These are phyloP conservation scores for Siphamia tubifer DNA, from an alignment of 2,113 vertebrate species.

Conservation along the genomic window DNA sequence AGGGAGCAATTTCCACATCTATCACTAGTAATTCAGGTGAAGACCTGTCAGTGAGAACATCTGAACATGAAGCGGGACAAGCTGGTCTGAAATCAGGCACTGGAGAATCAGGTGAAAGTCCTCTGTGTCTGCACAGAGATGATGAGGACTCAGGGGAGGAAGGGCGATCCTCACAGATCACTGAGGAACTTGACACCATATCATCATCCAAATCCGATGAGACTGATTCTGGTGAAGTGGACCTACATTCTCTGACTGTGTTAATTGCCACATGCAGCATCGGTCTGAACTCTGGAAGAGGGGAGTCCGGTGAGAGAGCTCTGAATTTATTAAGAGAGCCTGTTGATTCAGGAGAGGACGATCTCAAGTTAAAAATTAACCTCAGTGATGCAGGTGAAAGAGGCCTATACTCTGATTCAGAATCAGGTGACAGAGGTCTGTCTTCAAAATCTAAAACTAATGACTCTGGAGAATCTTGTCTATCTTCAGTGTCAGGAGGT, in stretches of 20 bases:
- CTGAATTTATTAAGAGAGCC: slow-evolving; percentile 17
- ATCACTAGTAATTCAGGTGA: slow-evolving; percentile 26
- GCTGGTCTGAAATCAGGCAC: neutral
- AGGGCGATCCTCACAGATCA: slow-evolving; percentile 1
- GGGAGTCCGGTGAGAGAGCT: slow-evolving; percentile 40
- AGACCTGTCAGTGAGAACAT: neutral
- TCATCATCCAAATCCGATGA: slow-evolving; percentile 24
- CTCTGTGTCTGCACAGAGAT: neutral
- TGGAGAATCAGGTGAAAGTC: slow-evolving; percentile 39
- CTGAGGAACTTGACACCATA: neutral
- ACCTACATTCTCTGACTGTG: neutral
- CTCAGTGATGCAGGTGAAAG: slow-evolving; percentile 29
- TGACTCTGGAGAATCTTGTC: slow-evolving; percentile 9
- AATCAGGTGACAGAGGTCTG: slow-evolving; percentile 37
- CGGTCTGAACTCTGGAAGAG: slow-evolving; percentile 28
- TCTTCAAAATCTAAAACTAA: slow-evolving; percentile 1
- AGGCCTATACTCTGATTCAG: slow-evolving; percentile 15
- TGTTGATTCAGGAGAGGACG: slow-evolving; percentile 48
- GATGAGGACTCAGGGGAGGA: slow-evolving; percentile 26
- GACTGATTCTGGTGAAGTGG: slow-evolving; percentile 30
- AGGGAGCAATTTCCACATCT: neutral
- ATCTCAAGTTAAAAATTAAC: slow-evolving; percentile 15
- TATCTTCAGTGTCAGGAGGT: neutral
- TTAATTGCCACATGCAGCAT: neutral
- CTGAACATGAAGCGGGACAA: neutral